Percentiles rank a stretch among this genome's conserved stretches.
phyloP scores from a whole-genome alignment of 2,888 invertebrate genomes.

The Caenorhabditis virilis region DNA sequence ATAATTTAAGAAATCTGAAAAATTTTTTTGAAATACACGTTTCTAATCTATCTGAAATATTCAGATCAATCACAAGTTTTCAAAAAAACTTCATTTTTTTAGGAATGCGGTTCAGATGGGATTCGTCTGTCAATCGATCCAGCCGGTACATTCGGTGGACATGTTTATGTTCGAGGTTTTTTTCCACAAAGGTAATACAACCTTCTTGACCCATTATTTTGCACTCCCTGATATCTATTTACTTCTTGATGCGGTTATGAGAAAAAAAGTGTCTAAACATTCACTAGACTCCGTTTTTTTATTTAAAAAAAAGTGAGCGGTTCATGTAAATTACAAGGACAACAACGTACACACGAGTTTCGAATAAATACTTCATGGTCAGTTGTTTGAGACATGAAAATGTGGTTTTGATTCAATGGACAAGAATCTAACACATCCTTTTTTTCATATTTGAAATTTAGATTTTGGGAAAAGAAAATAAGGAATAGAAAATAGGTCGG shows the following conservation, averaged over 20 bases:
- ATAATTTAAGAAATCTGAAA: no score
- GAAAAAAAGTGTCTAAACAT: no score
- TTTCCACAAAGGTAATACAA: conserved; percentile 52
- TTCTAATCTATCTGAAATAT: conserved; percentile 3
- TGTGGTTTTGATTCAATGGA: neutral
- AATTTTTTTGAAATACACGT: no score
- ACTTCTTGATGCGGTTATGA: neutral
- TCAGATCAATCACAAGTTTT: neutral
- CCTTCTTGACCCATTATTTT: no score
- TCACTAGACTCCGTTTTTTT: no score
- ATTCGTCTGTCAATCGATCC: conserved; percentile 55
- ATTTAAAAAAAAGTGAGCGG: no score
- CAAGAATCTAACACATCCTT: neutral
- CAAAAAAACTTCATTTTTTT: no score
- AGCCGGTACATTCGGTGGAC: conserved; percentile 57
- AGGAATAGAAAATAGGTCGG: neutral
- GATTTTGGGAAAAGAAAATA: neutral
- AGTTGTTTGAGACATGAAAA: neutral
- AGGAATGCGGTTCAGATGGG: conserved; percentile 60
- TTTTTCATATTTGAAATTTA: no score
- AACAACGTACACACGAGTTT: neutral
- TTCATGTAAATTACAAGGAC: no score
- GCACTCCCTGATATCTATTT: neutral
- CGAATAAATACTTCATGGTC: neutral
- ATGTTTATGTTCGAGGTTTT: conserved; percentile 66